phyloP scores from a whole-genome alignment of 2,797 vertebrate species.

The Clarias pachynema region DNA sequence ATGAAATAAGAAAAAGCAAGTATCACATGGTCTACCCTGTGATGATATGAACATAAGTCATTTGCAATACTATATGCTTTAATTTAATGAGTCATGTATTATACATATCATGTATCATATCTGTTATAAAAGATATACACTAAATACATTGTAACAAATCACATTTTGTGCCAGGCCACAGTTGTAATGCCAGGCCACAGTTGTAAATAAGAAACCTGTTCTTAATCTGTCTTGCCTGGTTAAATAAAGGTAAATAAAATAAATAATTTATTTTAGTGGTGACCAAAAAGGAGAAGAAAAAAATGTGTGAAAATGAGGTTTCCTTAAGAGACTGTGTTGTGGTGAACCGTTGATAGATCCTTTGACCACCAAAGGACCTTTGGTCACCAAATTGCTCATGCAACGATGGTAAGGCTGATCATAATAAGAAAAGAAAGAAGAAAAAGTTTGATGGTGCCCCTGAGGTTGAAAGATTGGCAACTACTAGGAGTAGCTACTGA shows the following conservation, averaged over 20 bases:
- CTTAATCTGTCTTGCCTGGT: no score
- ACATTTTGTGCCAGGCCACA: no score
- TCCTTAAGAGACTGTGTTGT: constrained; percentile 20
- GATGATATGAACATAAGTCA: no score
- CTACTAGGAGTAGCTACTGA: neutral
- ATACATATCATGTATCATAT: no score
- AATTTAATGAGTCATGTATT: neutral
- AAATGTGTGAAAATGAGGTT: constrained; percentile 32
- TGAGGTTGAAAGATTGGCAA: neutral
- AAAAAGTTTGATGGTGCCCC: neutral
- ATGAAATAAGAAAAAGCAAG: neutral
- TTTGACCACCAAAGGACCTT: constrained; percentile 22
- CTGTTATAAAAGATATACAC: neutral
- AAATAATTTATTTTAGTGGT: neutral
- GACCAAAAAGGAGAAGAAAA: neutral
- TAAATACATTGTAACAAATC: neutral
- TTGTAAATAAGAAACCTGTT: no score
- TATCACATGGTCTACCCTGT: no score
- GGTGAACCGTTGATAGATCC: constrained; percentile 19
- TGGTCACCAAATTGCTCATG: neutral
- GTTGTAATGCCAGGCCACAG: no score
- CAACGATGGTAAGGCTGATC: neutral
- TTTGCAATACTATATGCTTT: neutral
- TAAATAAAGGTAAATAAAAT: no score
- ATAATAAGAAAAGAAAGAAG: neutral